Evolutionary conservation across 2,113 vertebrate genomes (phyloP).

Genomic region (Colaptes auratus): DNA sequence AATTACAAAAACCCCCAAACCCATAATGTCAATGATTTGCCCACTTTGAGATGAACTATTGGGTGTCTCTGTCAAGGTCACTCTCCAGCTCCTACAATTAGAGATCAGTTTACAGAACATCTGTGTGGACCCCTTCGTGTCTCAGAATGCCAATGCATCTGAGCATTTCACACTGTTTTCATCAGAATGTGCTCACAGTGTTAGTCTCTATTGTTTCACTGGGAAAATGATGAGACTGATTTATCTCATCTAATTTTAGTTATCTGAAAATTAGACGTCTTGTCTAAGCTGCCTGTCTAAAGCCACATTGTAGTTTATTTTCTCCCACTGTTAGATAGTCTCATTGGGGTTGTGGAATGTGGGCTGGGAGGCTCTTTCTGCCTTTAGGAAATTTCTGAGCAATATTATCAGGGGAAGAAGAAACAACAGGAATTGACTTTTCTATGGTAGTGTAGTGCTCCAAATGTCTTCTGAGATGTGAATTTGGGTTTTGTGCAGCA

Average conservation of each 20-base stretch:
- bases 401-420: background rate
- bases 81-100: background rate
- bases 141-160: background rate
- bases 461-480: background rate
- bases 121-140: background rate
- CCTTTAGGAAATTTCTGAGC: slow-evolving; percentile 1
- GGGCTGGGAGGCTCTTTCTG: background rate
- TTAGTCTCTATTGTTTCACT: background rate
- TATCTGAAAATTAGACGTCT: background rate
- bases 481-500: background rate
- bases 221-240: background rate
- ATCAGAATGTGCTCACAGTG: background rate
- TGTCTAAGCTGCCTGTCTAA: background rate
- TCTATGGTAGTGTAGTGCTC: background rate
- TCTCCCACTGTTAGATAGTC: background rate
- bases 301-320: background rate
- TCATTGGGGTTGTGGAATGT: background rate
- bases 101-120: background rate
- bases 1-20: background rate
- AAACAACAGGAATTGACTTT: background rate
- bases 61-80: background rate
- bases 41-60: background rate
- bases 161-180: background rate
- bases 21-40: background rate
- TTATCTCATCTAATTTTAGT: background rate